A percentile compares a stretch with the other conserved stretches of the same genome.
Evolutionary conservation across 2,888 invertebrate genomes (phyloP).

Genomic region (Eucera pruinosa): DNA sequence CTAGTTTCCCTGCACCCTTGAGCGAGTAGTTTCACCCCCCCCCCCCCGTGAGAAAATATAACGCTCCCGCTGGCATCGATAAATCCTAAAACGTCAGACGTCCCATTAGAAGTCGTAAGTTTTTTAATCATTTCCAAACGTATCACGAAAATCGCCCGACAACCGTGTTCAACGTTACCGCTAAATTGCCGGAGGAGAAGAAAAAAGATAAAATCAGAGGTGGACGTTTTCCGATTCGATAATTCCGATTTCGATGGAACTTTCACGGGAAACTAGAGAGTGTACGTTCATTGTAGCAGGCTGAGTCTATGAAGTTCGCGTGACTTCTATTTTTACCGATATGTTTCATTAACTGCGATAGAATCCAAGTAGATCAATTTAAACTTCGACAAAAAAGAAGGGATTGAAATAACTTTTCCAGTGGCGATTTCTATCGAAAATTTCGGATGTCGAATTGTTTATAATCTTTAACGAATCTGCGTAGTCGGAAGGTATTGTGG

Average conservation of each 20-base stretch:
- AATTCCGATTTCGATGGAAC: background rate
- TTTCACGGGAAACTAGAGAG: background rate
- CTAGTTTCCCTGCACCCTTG: conserved; percentile 45
- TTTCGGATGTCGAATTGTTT: too few relatives aligned
- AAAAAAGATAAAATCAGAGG: too few relatives aligned
- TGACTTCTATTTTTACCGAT: conserved; percentile 13
- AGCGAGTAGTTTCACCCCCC: conserved; percentile 25
- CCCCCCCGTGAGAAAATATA: conserved; percentile 37
- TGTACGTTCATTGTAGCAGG: background rate
- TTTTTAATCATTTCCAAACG: conserved; percentile 30
- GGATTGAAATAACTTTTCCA: background rate
- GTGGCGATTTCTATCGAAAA: background rate
- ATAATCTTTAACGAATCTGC: too few relatives aligned
- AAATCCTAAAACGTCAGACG: conserved; percentile 26
- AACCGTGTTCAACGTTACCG: background rate
- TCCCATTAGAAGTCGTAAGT: conserved; percentile 22
- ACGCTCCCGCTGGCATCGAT: conserved; percentile 27
- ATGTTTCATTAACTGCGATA: conserved; percentile 22
- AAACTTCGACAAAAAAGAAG: background rate
- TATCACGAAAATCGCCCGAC: conserved; percentile 1
- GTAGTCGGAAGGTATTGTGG: too few relatives aligned
- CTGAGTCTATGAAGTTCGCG: background rate
- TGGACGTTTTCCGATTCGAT: background rate
- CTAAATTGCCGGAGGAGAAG: too few relatives aligned
- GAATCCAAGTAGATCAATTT: conserved; percentile 11